These are phyloP conservation scores for Drosophila parabipectinata DNA, from an alignment of 1,140 invertebrate species.

Conservation along the genomic window DNA sequence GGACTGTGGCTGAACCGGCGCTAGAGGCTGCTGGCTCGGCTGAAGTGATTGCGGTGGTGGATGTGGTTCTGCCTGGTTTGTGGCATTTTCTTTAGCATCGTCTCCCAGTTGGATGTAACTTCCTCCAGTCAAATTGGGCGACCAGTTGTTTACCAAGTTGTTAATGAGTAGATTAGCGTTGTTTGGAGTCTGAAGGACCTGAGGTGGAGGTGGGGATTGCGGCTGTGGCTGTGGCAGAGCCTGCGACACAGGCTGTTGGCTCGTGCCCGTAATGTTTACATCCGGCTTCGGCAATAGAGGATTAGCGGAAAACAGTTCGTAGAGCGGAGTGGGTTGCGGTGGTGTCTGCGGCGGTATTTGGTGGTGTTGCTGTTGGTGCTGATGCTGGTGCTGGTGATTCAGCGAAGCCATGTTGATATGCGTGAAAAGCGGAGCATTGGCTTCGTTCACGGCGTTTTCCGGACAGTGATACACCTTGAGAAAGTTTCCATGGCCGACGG, in stretches of 20 bases:
- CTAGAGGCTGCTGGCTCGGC: constrained; percentile 8
- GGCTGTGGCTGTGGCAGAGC: constrained; percentile 20
- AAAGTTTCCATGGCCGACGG: constrained; percentile 79
- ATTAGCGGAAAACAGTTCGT: constrained; percentile 77
- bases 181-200: constrained; percentile 46
- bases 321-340: constrained; percentile 61
- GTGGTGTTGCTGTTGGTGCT: constrained; percentile 10
- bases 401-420: constrained; percentile 72
- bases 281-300: constrained; percentile 70
- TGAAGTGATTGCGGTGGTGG: constrained; percentile 3
- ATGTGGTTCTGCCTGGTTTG: constrained; percentile 16
- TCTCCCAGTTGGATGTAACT: constrained; percentile 92
- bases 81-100: constrained; percentile 70
- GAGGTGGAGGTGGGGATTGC: constrained; percentile 11
- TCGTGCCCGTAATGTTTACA: constrained; percentile 38
- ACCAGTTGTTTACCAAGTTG: constrained; percentile 92
- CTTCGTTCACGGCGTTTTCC: constrained; percentile 61
- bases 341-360: constrained; percentile 16
- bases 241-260: constrained; percentile 31
- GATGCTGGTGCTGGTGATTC: constrained; percentile 47
- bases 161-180: constrained; percentile 86
- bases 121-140: constrained; percentile 90
- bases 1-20: constrained; percentile 7
- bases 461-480: constrained; percentile 78
- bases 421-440: constrained; percentile 55